Conservation (phyloP, 2,888 invertebrate genomes). For the Drosophila kuntzei region DNA sequence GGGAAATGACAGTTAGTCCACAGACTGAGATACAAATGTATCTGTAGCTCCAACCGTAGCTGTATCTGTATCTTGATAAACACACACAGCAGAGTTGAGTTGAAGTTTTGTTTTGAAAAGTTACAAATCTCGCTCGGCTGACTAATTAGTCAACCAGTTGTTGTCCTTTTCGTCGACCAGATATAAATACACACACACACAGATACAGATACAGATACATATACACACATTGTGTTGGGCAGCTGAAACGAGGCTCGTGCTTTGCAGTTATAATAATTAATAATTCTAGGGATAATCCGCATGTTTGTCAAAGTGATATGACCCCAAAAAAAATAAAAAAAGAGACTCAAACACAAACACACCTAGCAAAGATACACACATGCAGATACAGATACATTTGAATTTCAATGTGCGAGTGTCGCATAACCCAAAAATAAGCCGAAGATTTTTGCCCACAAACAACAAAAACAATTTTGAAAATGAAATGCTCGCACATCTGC, state of each 20-base stretch:
- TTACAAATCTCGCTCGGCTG: slow-evolving; percentile 40
- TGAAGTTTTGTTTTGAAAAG: slow-evolving; percentile 20
- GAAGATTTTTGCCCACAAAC: slow-evolving; percentile 44
- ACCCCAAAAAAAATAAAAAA: slow-evolving; percentile 42
- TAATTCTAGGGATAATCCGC: slow-evolving; percentile 80
- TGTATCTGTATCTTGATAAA: slow-evolving; percentile 23
- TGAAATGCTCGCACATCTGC: slow-evolving; percentile 60
- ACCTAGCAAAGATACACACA: slow-evolving; percentile 45
- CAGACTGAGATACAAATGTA: slow-evolving; percentile 37
- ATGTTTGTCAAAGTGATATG: slow-evolving; percentile 80
- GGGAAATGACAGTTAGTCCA: slow-evolving; percentile 5
- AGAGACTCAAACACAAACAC: slow-evolving; percentile 33
- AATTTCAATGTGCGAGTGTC: slow-evolving; percentile 16
- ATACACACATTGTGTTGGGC: slow-evolving; percentile 15
- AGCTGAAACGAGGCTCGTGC: slow-evolving; percentile 62
- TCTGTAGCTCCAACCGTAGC: slow-evolving; percentile 4
- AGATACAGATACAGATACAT: slow-evolving; percentile 15
- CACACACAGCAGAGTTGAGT: neutral
- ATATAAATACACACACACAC: slow-evolving; percentile 16
- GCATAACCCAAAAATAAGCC: slow-evolving; percentile 40
- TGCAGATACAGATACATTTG: neutral
- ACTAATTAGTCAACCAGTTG: slow-evolving; percentile 59
- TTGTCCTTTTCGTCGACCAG: slow-evolving; percentile 42
- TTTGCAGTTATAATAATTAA: slow-evolving; percentile 78
- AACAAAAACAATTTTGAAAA: slow-evolving; percentile 1